Percentiles rank a stretch among this genome's conserved stretches.
Evolutionary conservation across 2,113 vertebrate genomes (phyloP).

Genomic region (Python bivittatus): DNA sequence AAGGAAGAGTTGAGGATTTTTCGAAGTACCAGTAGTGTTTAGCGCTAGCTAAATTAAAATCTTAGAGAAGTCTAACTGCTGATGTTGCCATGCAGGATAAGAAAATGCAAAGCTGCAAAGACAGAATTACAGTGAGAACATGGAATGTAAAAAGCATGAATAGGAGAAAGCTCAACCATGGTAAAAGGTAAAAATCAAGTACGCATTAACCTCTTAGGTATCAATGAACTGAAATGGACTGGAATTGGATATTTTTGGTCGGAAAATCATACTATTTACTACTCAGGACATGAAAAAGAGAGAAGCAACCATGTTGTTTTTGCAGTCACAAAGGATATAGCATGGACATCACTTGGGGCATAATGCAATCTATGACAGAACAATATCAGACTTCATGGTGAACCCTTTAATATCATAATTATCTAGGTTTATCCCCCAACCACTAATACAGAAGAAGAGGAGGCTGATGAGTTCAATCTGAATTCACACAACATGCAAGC

Average conservation of each 20-base stretch:
- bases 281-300: neutral
- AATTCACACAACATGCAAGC: neutral
- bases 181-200: neutral
- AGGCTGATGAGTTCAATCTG: neutral
- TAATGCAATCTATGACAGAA: neutral
- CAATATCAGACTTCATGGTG: neutral
- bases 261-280: neutral
- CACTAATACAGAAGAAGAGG: neutral
- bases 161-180: neutral
- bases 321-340: neutral
- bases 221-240: neutral
- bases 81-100: too few relatives aligned
- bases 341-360: neutral
- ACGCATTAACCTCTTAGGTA: neutral
- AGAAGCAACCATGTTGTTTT: neutral
- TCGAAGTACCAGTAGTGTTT: neutral
- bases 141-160: neutral
- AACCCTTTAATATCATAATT: neutral
- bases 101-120: neutral
- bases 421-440: neutral
- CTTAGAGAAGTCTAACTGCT: neutral
- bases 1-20: neutral
- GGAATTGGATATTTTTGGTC: neutral
- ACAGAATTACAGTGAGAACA: neutral
- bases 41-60: neutral